Percentiles rank a stretch among this genome's conserved stretches.
These are phyloP conservation scores for Euplexia lucipara DNA, from an alignment of 2,888 invertebrate species.

Conservation along the genomic window DNA sequence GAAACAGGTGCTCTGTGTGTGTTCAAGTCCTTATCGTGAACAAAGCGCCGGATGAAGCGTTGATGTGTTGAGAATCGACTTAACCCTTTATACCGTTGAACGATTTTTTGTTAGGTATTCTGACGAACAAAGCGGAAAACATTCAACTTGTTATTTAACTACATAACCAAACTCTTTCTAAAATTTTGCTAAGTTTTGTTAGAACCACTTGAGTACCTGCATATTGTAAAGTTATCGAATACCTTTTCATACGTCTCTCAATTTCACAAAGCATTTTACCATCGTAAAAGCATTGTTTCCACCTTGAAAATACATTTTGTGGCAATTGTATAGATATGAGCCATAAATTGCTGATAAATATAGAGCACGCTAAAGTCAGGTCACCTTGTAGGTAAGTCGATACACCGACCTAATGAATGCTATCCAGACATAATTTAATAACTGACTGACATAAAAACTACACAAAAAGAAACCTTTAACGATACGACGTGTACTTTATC, in stretches of 20 bases:
- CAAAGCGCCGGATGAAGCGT: constrained; percentile 81
- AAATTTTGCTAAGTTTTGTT: constrained; percentile 5
- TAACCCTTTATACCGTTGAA: constrained; percentile 63
- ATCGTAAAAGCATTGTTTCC: constrained; percentile 34
- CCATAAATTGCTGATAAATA: constrained; percentile 51
- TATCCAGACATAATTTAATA: constrained; percentile 57
- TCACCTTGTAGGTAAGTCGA: constrained; percentile 56
- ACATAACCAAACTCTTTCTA: neutral
- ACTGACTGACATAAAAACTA: constrained; percentile 54
- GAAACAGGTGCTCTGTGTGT: constrained; percentile 84
- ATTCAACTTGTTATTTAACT: neutral
- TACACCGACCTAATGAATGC: constrained; percentile 41
- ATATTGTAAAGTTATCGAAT: neutral
- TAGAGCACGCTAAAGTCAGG: constrained; percentile 38
- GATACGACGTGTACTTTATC: constrained; percentile 41
- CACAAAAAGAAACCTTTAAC: constrained; percentile 51
- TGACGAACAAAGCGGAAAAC: constrained; percentile 23
- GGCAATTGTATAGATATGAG: constrained; percentile 36
- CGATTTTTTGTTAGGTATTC: constrained; percentile 52
- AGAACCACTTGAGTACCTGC: neutral
- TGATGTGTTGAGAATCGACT: constrained; percentile 71
- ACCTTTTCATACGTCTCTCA: neutral
- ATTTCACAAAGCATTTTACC: constrained; percentile 15
- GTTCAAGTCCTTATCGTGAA: constrained; percentile 81
- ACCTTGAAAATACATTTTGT: constrained; percentile 45